Conservation (phyloP, 2,888 invertebrate species). For the Mantis religiosa region DNA sequence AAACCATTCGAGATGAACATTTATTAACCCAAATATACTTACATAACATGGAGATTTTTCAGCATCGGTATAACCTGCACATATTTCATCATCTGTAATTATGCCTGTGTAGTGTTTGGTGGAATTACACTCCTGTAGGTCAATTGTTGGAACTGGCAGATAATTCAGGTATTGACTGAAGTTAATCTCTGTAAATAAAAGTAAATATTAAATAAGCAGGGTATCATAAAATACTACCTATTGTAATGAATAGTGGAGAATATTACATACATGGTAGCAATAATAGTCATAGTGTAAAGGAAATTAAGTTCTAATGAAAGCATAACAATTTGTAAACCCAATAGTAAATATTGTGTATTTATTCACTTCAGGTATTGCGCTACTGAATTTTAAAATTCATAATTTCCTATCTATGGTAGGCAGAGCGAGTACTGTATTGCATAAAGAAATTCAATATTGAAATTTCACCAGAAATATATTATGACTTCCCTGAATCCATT, state of each 20-base stretch:
- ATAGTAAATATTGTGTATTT: too few species aligned
- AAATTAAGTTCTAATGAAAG: too few species aligned
- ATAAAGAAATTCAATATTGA: too few species aligned
- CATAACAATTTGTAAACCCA: too few species aligned
- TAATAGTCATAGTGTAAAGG: not conserved
- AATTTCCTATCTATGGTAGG: too few species aligned
- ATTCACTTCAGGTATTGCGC: too few species aligned
- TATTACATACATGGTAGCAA: not conserved
- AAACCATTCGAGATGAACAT: not conserved
- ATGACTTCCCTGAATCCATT: too few species aligned
- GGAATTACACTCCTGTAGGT: constrained; percentile 55
- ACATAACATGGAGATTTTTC: constrained; percentile 58
- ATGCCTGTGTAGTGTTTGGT: constrained; percentile 58
- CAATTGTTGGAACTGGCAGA: constrained; percentile 52
- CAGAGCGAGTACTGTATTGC: too few species aligned
- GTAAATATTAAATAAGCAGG: not conserved
- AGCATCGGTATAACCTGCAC: constrained; percentile 54
- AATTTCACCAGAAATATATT: too few species aligned
- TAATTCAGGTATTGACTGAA: constrained; percentile 52
- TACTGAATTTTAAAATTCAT: too few species aligned
- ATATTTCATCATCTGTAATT: constrained; percentile 54
- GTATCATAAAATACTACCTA: not conserved
- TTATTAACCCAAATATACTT: constrained; percentile 39
- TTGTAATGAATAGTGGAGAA: not conserved
- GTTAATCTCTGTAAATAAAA: constrained; percentile 41